A percentile compares a stretch with the other conserved stretches of the same genome.
Conservation (phyloP, 2,888 invertebrate genomes). For the Tenthredo amoena region DNA sequence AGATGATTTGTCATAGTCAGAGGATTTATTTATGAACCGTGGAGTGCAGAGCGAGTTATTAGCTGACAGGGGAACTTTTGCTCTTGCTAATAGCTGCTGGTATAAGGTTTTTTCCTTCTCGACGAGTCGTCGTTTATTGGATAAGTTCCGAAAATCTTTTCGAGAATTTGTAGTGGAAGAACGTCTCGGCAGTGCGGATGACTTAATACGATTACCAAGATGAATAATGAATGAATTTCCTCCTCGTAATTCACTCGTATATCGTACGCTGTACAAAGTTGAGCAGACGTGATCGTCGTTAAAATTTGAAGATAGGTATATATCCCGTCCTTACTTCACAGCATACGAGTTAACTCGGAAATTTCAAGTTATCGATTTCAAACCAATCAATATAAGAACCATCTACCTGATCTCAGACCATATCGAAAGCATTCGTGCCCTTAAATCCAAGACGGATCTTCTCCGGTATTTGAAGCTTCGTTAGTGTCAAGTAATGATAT, state of each 20-base stretch:
- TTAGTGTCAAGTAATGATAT: background rate
- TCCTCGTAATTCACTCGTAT: background rate
- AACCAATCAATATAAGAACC: conserved; percentile 17
- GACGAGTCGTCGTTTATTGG: background rate
- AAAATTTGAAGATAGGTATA: background rate
- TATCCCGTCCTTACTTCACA: background rate
- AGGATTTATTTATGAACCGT: conserved; percentile 17
- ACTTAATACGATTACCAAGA: background rate
- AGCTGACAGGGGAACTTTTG: background rate
- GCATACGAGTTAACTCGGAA: background rate
- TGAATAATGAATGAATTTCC: background rate
- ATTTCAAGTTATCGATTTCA: conserved; percentile 18
- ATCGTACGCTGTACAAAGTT: background rate
- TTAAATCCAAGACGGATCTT: conserved; percentile 2
- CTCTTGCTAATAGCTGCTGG: background rate
- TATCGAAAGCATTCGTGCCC: background rate
- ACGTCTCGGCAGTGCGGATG: background rate
- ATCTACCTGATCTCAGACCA: background rate
- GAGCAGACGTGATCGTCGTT: background rate
- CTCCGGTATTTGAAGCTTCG: conserved; percentile 1
- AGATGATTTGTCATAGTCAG: conserved; percentile 33
- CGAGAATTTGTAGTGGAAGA: background rate
- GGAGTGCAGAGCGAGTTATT: background rate
- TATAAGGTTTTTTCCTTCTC: background rate
- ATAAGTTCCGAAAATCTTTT: background rate